Conservation (phyloP, 2,113 vertebrate species). For the Actenoides lindsayi region DNA sequence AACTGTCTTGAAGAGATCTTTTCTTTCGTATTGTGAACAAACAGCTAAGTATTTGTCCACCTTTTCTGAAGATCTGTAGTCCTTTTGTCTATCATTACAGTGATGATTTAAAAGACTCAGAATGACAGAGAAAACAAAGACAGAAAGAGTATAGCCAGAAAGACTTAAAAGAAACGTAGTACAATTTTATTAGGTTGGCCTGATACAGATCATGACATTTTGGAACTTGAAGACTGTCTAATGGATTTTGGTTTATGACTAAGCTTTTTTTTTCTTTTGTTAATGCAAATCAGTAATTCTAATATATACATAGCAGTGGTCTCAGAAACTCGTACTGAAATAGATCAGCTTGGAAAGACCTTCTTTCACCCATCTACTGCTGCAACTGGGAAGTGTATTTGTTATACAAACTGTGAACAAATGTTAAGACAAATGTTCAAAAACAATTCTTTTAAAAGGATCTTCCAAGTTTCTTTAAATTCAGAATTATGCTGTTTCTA, state of each 20-base stretch:
- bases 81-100: not conserved
- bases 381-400: no score
- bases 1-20: slow-evolving; percentile 1
- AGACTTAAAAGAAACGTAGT: not conserved
- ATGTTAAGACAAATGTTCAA: no score
- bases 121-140: slow-evolving; percentile 3
- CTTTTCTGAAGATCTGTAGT: slow-evolving; percentile 17
- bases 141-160: not conserved
- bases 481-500: not conserved
- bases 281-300: not conserved
- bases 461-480: no score
- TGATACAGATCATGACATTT: not conserved
- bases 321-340: not conserved
- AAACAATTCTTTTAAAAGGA: no score
- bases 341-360: no score
- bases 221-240: not conserved
- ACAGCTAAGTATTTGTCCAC: slow-evolving; percentile 18
- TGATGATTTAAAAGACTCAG: slow-evolving; percentile 13
- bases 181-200: not conserved
- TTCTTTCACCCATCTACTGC: no score
- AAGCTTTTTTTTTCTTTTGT: not conserved
- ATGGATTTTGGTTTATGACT: not conserved
- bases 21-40: slow-evolving; percentile 33
- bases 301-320: not conserved
- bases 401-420: no score